Conservation (phyloP, 2,113 vertebrate species). For the Penelope pileata region DNA sequence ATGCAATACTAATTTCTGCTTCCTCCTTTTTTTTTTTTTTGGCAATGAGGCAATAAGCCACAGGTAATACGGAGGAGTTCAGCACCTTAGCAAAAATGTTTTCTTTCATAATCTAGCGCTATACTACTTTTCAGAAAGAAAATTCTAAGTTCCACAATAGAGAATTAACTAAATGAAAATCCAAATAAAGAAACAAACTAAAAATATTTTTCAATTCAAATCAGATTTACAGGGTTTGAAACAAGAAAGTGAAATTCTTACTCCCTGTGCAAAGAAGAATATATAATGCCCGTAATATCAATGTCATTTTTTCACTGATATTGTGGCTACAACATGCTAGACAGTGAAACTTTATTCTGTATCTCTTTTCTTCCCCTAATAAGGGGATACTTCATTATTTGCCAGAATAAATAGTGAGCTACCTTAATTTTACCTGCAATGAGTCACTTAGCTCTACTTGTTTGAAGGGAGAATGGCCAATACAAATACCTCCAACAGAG, state of each 20-base stretch:
- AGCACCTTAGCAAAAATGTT: background rate
- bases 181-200: background rate
- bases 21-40: background rate
- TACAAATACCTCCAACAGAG: background rate
- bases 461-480: background rate
- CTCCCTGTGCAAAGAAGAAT: background rate
- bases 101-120: background rate
- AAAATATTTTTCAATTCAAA: background rate
- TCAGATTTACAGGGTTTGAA: background rate
- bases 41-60: background rate
- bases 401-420: background rate
- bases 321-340: background rate
- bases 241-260: background rate
- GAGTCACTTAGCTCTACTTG: background rate
- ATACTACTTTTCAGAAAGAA: background rate
- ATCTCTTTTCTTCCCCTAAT: background rate
- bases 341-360: background rate
- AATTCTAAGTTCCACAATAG: background rate
- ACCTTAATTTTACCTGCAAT: background rate
- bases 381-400: background rate
- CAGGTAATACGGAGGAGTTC: background rate
- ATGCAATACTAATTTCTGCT: background rate
- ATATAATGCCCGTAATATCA: background rate
- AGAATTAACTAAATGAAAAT: background rate
- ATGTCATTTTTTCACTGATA: background rate